These are phyloP conservation scores for Candidula unifasciata DNA, from an alignment of 2,888 invertebrate species.

Conservation along the genomic window DNA sequence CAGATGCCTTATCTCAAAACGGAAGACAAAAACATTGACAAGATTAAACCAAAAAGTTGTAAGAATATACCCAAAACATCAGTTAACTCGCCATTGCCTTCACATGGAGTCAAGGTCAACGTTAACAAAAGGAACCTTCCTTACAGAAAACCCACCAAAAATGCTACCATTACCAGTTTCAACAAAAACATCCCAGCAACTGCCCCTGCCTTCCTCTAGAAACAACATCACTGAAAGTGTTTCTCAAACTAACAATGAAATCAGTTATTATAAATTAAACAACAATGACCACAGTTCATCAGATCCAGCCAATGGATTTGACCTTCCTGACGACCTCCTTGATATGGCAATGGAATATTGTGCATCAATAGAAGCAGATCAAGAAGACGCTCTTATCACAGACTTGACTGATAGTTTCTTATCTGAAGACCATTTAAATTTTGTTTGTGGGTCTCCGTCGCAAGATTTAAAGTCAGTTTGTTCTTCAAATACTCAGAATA, in stretches of 20 bases:
- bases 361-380: conserved; percentile 41
- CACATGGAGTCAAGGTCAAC: background rate
- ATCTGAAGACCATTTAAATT: conserved; percentile 36
- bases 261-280: background rate
- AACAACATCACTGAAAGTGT: background rate
- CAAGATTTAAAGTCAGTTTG: conserved; percentile 6
- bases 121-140: background rate
- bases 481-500: background rate
- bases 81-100: conserved; percentile 8
- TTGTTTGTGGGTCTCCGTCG: conserved; percentile 10
- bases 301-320: background rate
- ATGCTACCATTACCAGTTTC: conserved; percentile 29
- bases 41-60: background rate
- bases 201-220: no score
- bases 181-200: background rate
- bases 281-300: background rate
- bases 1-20: background rate
- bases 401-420: conserved; percentile 35
- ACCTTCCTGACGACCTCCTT: conserved; percentile 56
- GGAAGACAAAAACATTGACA: background rate
- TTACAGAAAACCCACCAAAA: conserved; percentile 30
- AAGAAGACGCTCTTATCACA: conserved; percentile 27
- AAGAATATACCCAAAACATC: conserved; percentile 9
- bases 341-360: conserved; percentile 58
- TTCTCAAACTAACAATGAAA: background rate